phyloP scores from a whole-genome alignment of 2,113 vertebrate species.

The Apteryx owenii region DNA sequence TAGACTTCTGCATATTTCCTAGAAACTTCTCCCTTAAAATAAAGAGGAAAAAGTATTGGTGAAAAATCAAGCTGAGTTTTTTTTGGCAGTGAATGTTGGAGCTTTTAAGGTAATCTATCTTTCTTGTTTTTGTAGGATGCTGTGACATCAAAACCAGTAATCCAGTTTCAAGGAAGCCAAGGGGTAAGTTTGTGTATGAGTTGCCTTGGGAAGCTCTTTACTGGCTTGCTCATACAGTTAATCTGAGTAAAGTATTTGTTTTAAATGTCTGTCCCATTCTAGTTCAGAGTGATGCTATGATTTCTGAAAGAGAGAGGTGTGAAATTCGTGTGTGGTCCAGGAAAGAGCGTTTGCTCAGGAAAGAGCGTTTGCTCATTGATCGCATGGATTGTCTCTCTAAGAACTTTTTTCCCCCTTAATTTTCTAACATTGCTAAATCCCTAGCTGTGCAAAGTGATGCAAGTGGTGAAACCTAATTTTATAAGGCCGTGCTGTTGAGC shows the following conservation, averaged over 20 bases:
- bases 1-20: neutral
- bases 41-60: neutral
- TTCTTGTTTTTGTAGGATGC: constrained; percentile 79
- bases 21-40: neutral
- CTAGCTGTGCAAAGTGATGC: neutral
- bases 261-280: neutral
- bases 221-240: neutral
- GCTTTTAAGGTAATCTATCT: neutral
- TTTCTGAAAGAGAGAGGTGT: rapidly evolving
- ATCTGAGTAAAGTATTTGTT: neutral
- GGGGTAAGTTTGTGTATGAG: constrained; percentile 85
- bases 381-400: rapidly evolving
- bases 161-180: constrained; percentile 95
- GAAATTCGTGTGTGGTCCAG: neutral
- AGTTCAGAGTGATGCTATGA: neutral
- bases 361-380: neutral
- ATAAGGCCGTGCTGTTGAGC: rapidly evolving
- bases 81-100: neutral
- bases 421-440: neutral
- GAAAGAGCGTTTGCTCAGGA: neutral
- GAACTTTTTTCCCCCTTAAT: neutral
- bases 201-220: neutral
- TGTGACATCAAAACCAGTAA: constrained; percentile 84
- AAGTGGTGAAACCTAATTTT: neutral
- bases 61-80: neutral